phyloP scores from a whole-genome alignment of 2,113 vertebrate species.

The Nematolebias whitei region DNA sequence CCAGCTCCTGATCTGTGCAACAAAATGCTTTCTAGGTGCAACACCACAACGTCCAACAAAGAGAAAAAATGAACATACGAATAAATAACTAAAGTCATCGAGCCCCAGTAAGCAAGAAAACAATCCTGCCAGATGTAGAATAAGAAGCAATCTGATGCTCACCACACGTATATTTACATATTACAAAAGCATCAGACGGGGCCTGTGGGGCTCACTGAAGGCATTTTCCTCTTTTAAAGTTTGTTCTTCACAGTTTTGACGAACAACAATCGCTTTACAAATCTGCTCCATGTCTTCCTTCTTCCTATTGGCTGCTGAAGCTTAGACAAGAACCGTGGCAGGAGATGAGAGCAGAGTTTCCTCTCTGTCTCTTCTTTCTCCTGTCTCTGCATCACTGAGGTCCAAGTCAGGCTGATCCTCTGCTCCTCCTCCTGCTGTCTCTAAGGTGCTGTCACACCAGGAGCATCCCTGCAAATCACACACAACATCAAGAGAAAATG shows the following conservation, averaged over 20 bases:
- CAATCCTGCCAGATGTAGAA: neutral
- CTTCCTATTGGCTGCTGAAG: constrained; percentile 6
- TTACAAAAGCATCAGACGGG: constrained; percentile 5
- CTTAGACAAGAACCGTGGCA: neutral
- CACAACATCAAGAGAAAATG: neutral
- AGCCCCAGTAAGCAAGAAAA: constrained; percentile 1
- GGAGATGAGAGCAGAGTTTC: constrained; percentile 35
- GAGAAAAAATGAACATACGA: neutral
- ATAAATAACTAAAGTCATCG: constrained; percentile 7
- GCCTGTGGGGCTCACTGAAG: constrained; percentile 12
- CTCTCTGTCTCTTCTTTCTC: constrained; percentile 60
- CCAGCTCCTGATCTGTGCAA: constrained; percentile 11
- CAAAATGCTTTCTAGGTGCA: neutral
- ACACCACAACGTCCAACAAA: constrained; percentile 5
- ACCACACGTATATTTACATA: constrained; percentile 23
- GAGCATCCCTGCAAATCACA: constrained; percentile 81
- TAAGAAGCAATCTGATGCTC: neutral
- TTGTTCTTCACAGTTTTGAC: neutral
- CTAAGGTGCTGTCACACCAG: constrained; percentile 81
- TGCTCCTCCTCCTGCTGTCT: constrained; percentile 63
- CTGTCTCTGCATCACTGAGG: constrained; percentile 71
- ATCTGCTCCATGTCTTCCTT: constrained; percentile 15
- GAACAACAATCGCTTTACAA: constrained; percentile 10
- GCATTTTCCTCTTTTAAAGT: constrained; percentile 9
- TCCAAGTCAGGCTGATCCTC: constrained; percentile 81